Conservation (phyloP, 2,888 invertebrate genomes). For the Octonoba sinensis region DNA sequence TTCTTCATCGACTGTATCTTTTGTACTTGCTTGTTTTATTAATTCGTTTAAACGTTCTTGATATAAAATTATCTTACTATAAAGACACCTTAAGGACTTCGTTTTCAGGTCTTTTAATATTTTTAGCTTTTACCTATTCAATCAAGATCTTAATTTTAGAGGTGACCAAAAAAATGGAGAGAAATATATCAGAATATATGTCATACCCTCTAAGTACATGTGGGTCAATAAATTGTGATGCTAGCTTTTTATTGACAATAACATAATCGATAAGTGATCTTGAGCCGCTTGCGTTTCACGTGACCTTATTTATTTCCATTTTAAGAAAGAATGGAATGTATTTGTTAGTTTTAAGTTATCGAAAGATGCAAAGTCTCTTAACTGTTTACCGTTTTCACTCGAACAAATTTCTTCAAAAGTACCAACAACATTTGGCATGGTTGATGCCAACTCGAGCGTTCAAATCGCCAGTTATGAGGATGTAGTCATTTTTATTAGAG, state of each 20-base stretch:
- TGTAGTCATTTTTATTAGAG: too few relatives aligned
- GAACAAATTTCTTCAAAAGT: too few relatives aligned
- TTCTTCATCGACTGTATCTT: constrained; percentile 2
- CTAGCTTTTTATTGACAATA: not conserved
- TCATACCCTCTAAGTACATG: constrained; percentile 1
- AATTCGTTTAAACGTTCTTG: constrained; percentile 3
- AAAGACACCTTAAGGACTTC: not conserved
- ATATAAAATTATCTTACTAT: constrained; percentile 2
- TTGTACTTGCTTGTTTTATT: not conserved
- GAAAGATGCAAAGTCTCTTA: constrained; percentile 1
- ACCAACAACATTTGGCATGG: too few relatives aligned
- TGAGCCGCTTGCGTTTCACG: not conserved
- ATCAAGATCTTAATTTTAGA: not conserved
- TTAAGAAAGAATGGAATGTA: constrained; percentile 2
- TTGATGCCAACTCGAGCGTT: too few relatives aligned
- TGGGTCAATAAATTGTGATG: constrained; percentile 5
- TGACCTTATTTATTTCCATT: not conserved
- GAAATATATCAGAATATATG: constrained; percentile 5
- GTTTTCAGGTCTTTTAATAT: not conserved
- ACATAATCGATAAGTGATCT: constrained; percentile 4
- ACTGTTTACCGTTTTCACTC: not conserved
- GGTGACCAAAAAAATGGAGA: constrained; percentile 3
- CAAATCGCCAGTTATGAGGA: too few relatives aligned
- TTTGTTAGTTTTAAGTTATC: constrained; percentile 2
- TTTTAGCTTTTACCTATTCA: not conserved